Percentiles rank a stretch among this genome's conserved stretches.
Evolutionary conservation across 2,888 invertebrate genomes (phyloP).

Genomic region (Branchellion lobata): DNA sequence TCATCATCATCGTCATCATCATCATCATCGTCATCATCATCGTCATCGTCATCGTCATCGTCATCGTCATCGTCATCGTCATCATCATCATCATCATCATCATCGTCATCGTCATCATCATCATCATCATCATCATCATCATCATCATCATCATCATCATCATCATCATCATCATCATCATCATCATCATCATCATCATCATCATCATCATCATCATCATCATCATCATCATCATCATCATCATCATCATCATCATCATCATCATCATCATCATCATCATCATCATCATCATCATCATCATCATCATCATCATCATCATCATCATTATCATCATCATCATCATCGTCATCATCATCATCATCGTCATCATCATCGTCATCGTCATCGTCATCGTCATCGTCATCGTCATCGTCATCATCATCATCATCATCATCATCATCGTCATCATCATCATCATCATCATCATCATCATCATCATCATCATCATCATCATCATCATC

Average conservation of each 20-base stretch:
- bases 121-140: conserved; percentile 31
- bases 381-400: background rate
- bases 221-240: conserved; percentile 25
- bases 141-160: conserved; percentile 8
- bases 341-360: conserved; percentile 24
- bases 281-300: conserved; percentile 33
- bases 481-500: conserved; percentile 18
- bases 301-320: conserved; percentile 32
- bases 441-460: conserved; percentile 31
- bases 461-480: conserved; percentile 20
- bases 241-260: conserved; percentile 33
- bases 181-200: conserved; percentile 7
- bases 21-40: conserved; percentile 26
- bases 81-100: background rate
- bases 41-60: too few relatives aligned
- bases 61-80: background rate
- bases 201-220: conserved; percentile 22
- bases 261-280: conserved; percentile 33
- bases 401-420: conserved; percentile 10
- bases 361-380: conserved; percentile 27
- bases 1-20: conserved; percentile 30
- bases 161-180: conserved; percentile 27
- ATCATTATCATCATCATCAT: conserved; percentile 31
- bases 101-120: conserved; percentile 13
- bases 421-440: background rate